These are phyloP conservation scores for Pammene aurita DNA, from an alignment of 2,888 invertebrate species.

Conservation along the genomic window DNA sequence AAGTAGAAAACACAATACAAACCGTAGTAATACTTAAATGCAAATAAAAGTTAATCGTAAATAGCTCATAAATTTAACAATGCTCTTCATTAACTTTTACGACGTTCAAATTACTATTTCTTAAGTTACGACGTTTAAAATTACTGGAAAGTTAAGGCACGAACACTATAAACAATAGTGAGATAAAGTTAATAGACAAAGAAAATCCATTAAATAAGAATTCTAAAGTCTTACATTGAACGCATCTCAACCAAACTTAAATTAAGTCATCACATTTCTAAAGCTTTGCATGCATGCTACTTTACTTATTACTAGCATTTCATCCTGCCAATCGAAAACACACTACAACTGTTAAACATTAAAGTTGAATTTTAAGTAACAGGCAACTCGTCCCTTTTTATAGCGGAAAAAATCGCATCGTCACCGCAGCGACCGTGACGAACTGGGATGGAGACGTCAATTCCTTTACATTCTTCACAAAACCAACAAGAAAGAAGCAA, in stretches of 20 bases:
- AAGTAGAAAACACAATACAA: background rate
- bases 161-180: background rate
- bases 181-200: slow-evolving; percentile 2
- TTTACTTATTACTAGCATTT: slow-evolving; percentile 12
- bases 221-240: background rate
- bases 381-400: slow-evolving; percentile 16
- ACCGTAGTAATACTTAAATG: background rate
- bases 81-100: slow-evolving; percentile 19
- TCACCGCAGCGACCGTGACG: slow-evolving; percentile 42
- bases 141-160: background rate
- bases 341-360: background rate
- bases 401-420: slow-evolving; percentile 41
- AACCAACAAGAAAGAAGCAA: slow-evolving; percentile 43
- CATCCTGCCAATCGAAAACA: background rate
- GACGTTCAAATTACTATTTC: slow-evolving; percentile 11
- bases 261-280: slow-evolving; percentile 36
- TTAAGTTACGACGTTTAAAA: slow-evolving; percentile 12
- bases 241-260: background rate
- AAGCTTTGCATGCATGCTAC: slow-evolving; percentile 34
- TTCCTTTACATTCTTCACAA: slow-evolving; percentile 41
- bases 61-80: slow-evolving; percentile 15
- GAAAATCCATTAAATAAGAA: background rate
- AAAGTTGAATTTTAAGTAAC: slow-evolving; percentile 8
- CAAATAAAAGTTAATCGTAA: slow-evolving; percentile 3
- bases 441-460: slow-evolving; percentile 43